A percentile compares a stretch with the other conserved stretches of the same genome.
Conservation (phyloP, 2,888 invertebrate species). For the Diaprepes abbreviatus region DNA sequence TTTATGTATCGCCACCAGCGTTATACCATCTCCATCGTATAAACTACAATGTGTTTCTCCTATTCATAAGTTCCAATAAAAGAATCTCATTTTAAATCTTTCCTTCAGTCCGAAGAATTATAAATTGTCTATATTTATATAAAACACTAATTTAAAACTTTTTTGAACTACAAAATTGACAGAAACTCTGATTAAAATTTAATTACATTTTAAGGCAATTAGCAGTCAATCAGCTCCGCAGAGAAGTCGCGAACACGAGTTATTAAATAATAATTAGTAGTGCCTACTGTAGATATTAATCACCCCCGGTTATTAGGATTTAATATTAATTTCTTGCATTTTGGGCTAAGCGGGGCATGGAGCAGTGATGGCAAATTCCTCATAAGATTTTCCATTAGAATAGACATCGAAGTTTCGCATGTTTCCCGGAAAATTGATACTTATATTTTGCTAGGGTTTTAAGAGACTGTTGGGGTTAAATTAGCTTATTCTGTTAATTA, state of each 20-base stretch:
- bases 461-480: constrained; percentile 34
- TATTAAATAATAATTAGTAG: constrained; percentile 68
- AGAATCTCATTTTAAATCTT: too few relatives aligned
- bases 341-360: constrained; percentile 16
- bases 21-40: too few relatives aligned
- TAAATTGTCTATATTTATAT: too few relatives aligned
- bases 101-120: too few relatives aligned
- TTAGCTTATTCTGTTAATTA: constrained; percentile 34
- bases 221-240: constrained; percentile 66
- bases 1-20: too few relatives aligned
- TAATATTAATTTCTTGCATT: constrained; percentile 64
- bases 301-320: constrained; percentile 62
- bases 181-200: constrained; percentile 59
- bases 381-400: constrained; percentile 54
- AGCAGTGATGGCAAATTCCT: constrained; percentile 29
- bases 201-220: constrained; percentile 67
- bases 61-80: too few relatives aligned
- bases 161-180: constrained; percentile 5
- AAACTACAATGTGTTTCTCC: too few relatives aligned
- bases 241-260: constrained; percentile 62
- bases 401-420: constrained; percentile 34
- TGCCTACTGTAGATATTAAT: constrained; percentile 64
- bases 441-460: constrained; percentile 20
- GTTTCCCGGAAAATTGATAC: constrained; percentile 38
- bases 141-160: background rate